Conservation (phyloP, 2,113 vertebrate genomes). For the Synodontis membranacea region DNA sequence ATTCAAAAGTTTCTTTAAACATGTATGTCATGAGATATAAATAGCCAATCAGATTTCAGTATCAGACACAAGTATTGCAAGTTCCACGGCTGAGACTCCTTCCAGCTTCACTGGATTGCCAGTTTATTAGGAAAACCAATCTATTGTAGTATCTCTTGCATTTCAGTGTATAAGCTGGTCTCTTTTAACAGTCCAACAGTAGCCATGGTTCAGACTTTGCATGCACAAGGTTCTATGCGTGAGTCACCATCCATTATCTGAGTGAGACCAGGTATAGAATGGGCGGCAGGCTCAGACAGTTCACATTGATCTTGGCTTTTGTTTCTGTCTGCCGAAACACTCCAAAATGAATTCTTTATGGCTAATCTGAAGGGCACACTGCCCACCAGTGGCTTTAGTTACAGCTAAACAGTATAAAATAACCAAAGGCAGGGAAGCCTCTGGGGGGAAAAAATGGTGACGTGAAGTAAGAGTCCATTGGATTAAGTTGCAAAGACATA, state of each 20-base stretch:
- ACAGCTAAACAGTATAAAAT: constrained; percentile 30
- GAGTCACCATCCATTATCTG: constrained; percentile 30
- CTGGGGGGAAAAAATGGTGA: constrained; percentile 1
- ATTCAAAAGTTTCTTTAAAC: not conserved
- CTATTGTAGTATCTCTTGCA: not conserved
- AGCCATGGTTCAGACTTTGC: not conserved
- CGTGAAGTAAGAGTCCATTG: not conserved
- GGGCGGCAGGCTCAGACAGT: constrained; percentile 45
- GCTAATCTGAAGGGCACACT: constrained; percentile 45
- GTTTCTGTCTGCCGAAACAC: constrained; percentile 34
- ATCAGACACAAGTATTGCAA: not conserved
- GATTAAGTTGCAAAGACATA: constrained; percentile 18
- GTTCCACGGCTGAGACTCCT: not conserved
- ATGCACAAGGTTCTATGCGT: not conserved
- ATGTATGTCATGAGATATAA: not conserved
- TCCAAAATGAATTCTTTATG: constrained; percentile 54
- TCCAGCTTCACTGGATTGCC: not conserved
- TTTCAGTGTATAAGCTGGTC: not conserved
- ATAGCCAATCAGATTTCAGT: not conserved
- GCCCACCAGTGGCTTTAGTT: constrained; percentile 26
- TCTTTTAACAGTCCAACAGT: not conserved
- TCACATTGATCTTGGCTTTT: constrained; percentile 58
- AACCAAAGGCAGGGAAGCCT: constrained; percentile 13
- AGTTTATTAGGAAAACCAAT: not conserved
- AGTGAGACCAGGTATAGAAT: constrained; percentile 30